Evolutionary conservation across 23 tunicate species (phyloP), one percentile per base, ranked within the genome.

Genomic region (Halocynthia aurantium): DNA sequence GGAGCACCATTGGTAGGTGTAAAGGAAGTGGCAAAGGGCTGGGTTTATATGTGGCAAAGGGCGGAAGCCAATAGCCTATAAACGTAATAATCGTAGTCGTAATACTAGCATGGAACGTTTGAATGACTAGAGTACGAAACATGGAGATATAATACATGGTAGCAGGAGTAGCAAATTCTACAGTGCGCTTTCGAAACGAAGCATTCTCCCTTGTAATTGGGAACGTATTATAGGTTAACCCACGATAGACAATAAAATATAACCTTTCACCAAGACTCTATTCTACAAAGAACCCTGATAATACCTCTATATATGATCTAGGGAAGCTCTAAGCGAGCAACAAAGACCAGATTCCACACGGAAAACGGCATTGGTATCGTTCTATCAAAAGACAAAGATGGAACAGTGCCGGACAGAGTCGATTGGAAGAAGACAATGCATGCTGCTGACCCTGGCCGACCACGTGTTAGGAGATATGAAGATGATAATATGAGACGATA

Each of bases 401-500:
- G 22, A 51, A 73, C 52, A 40, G 12, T 50, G 11, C 79, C 79
- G 21, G 44, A 31, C 1, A 56, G 56, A 54, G 11, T 40, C 0
- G 53, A 71, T 8, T 17, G 71, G 40, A 81, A 55, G 6, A 77
- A 22, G 55, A 74, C 80, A 55, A 67, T 54, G 21, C 61, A 56
- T 56, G 44, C 19, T 52, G 49, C 49, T 13, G 69, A 51, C 6
- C 50, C 66, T 8, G 72, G 67, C 10, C 72, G 76, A 49, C 84
- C 81, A 7, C 75, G 76, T 52, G 50, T 89, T 50, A 73, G 76
- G 58, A 56, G 96, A 52, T 89, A 89, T 20, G 96, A 89, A 67
- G 96, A 89, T 70, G 96, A 89, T 75, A 88, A 87, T 54, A 89
- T 89, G 96, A 75, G 96, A 75, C 84, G 96, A 62, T 89, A 89